Evolutionary conservation across 2,113 vertebrate genomes (phyloP).

Genomic region (Corythornis cristatus): DNA sequence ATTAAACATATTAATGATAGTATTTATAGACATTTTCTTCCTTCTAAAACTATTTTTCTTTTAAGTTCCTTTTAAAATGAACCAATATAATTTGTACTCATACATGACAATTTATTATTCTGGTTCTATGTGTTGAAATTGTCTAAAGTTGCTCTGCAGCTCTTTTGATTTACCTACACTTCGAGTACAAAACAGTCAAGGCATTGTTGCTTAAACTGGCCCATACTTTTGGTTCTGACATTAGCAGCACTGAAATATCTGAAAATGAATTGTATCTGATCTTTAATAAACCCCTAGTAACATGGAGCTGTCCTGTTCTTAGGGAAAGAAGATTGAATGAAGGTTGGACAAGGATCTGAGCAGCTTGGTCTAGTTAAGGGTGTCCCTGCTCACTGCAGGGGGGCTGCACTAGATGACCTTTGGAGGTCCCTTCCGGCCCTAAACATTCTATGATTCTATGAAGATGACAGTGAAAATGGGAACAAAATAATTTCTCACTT

Average conservation of each 20-base stretch:
- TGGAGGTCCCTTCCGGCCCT: too few species aligned
- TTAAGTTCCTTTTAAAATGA: neutral
- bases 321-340: neutral
- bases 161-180: neutral
- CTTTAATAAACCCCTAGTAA: neutral
- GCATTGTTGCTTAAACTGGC: neutral
- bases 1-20: neutral
- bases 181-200: neutral
- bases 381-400: too few species aligned
- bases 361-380: too few species aligned
- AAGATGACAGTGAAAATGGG: neutral
- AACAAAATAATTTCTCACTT: neutral
- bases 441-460: neutral
- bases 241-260: neutral
- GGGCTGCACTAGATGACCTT: too few species aligned
- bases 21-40: neutral
- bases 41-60: neutral
- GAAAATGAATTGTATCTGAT: neutral
- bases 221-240: neutral
- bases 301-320: neutral
- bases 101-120: neutral
- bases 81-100: neutral
- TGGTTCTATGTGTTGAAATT: neutral
- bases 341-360: too few species aligned
- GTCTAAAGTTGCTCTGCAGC: neutral